Evolutionary conservation across 2,797 vertebrate genomes (phyloP), one percentile per base, ranked within the genome.

Genomic region (Aeoliscus strigatus): DNA sequence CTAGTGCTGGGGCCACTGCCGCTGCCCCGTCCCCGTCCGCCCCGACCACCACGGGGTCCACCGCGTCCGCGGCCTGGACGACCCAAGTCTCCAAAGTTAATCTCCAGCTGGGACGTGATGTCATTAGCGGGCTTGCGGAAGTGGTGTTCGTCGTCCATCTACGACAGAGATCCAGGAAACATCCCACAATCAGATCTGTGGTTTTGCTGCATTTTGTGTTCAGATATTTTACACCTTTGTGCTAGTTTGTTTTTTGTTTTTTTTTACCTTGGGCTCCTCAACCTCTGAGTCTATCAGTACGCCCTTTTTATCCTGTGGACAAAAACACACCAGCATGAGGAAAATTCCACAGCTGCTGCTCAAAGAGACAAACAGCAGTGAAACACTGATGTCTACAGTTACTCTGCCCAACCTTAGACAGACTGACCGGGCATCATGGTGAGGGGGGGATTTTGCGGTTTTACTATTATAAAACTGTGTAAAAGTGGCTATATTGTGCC

Each of bases 61-160:
- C 95, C 87, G 35, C 95, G 94, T 4, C 96, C 94, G 23, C 95
- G 93, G 1, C 94, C 90, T 8, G 94, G 93, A 73, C 94, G 95
- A 33, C 93, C 93, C 3, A 96, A 83, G 70, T 98, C 96, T 73
- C 96, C 96, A 26, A 99, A 99, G 85, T 99, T 99, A 73, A 99
- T 99, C 90, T 98, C 96, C 88, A 99, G 89, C 88, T 98, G 93
- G 75, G 94, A 90, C 1, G 96, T 99, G 51, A 99, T 99, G 80
- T 99, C 96, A 18, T 99, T 98, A 36, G 96, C 94, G 8, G 94
- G 93, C 70, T 95, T 97, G 59, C 96, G 90, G 90, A 94, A 94
- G 86, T 97, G 94, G 73, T 93, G 93, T 51, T 97, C 93, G 48
- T 93, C 90, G 2, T 92, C 88, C 0, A 73, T 75, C 73, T 94